Base-by-base conservation (phyloP, 2,888 invertebrate genomes). In the Tetramorium bicarinatum region DNA sequence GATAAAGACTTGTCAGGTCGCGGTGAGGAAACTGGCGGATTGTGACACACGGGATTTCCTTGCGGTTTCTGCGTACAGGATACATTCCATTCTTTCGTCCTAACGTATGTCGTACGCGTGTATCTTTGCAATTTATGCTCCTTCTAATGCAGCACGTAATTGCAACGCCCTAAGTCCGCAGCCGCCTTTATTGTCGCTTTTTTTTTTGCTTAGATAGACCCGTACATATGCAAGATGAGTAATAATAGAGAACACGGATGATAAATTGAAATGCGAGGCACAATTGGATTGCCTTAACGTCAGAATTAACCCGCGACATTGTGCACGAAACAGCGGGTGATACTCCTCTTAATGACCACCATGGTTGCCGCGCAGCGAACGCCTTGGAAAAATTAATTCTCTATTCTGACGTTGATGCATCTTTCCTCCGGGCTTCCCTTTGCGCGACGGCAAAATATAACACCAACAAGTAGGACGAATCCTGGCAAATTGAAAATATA, bases 11-110 rank as follows among this genome's bases (percentile, higher is more conserved):
- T 49, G 34, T 52, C 52, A 69, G n/a, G 13, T 62, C 71, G 71
- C 34, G 79, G 47, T 72, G 47, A 79, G 79, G 79, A 79, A 79
- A 79, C 47, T 49, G 59, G 59, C 29, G 49, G 38, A 49, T 47
- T 71, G 59, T 72, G 72, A 79, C 47, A 79, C 59, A 59, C 38
- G 79, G 79, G 72, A 79, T 79, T 79, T 79, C 59, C 79, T 71
- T 72, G 79, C 71, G 72, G 79, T 79, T 25, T 79, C 18, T 21
- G 59, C 25, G 13, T 61, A 47, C 71, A 72, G 72, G 72, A 79
- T 72, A 59, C 59, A 47, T 25, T 79, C 59, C 8, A 79, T 61
- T 72, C 71, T 79, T 79, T 71, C 56, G 18, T 71, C 18, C 56
- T 71, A 59, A 79, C 44, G 75, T 75, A 18, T 11, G 44, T 15